These are phyloP conservation scores for Tetramorium bicarinatum DNA, from an alignment of 2,888 invertebrate species.

Conservation along the genomic window DNA sequence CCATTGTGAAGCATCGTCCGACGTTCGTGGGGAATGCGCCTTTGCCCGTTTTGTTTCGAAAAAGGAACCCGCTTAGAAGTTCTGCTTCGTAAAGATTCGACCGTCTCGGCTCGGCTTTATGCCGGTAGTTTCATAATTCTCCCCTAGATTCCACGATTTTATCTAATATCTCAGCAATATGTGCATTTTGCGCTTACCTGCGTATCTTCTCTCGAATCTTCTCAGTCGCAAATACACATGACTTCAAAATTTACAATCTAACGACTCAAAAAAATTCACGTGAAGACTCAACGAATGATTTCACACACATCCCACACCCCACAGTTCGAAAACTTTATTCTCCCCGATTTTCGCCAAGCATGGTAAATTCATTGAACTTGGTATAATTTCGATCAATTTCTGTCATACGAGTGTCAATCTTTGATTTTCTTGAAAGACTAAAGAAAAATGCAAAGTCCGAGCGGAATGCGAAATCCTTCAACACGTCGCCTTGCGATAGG, in stretches of 20 bases:
- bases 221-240: background rate
- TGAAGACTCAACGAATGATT: background rate
- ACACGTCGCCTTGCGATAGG: background rate
- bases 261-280: background rate
- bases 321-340: background rate
- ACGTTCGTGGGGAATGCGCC: constrained; percentile 72
- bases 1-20: constrained; percentile 77
- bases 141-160: constrained; percentile 39
- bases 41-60: constrained; percentile 61
- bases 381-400: background rate
- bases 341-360: background rate
- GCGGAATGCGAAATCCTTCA: background rate
- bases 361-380: background rate
- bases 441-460: background rate
- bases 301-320: background rate
- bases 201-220: background rate
- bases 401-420: background rate
- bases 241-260: background rate
- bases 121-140: constrained; percentile 64
- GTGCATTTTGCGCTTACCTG: background rate
- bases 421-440: background rate
- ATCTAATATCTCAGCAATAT: constrained; percentile 48
- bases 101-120: constrained; percentile 33
- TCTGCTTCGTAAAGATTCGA: constrained; percentile 48
- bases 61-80: constrained; percentile 56